Conservation (phyloP, 1,140 invertebrate species). For the Anthonomus grandis region DNA sequence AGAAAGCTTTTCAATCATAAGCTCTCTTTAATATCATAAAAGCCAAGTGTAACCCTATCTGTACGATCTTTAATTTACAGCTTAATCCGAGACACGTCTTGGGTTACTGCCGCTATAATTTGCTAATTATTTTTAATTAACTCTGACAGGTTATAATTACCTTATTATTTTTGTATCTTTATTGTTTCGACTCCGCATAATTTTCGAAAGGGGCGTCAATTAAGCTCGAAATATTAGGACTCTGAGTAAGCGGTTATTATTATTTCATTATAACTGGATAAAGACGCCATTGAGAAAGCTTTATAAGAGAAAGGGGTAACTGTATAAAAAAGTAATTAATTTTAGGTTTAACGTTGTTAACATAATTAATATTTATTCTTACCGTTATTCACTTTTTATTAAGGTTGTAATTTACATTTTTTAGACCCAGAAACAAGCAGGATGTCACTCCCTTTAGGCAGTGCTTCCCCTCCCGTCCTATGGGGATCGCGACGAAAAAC, state of each 20-base stretch:
- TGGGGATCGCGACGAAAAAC: slow-evolving; percentile 72
- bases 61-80: too few relatives aligned
- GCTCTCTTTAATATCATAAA: too few relatives aligned
- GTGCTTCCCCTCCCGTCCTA: slow-evolving; percentile 72
- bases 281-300: too few relatives aligned
- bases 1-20: too few relatives aligned
- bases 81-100: slow-evolving; percentile 7
- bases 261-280: too few relatives aligned
- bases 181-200: background rate
- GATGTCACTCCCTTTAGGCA: slow-evolving; percentile 68
- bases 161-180: background rate
- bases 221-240: too few relatives aligned
- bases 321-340: too few relatives aligned
- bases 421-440: slow-evolving; percentile 57
- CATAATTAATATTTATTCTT: too few relatives aligned
- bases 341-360: too few relatives aligned
- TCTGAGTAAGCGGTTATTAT: too few relatives aligned
- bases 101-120: slow-evolving; percentile 4
- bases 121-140: slow-evolving; percentile 13
- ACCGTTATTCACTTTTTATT: background rate
- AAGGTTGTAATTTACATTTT: slow-evolving; percentile 12
- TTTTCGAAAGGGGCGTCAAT: background rate
- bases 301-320: too few relatives aligned
- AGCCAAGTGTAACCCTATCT: too few relatives aligned
- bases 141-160: background rate